Conservation (phyloP, 2,797 vertebrate genomes). For the Pseudochirops cupreus region DNA sequence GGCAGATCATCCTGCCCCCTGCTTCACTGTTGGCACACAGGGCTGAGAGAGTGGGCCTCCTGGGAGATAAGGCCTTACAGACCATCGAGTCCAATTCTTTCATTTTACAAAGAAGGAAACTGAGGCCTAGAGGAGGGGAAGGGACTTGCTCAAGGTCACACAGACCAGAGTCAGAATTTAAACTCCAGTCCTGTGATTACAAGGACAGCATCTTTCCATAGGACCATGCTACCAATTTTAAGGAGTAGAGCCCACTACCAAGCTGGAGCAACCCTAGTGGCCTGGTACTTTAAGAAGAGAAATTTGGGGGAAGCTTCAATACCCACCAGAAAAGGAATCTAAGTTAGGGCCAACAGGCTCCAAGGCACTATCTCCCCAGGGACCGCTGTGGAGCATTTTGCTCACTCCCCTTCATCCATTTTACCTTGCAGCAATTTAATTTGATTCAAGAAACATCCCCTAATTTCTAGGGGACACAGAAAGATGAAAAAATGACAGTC, state of each 20-base stretch:
- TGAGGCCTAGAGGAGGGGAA: not conserved
- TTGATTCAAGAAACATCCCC: not conserved
- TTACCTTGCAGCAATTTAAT: not conserved
- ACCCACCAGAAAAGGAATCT: not conserved
- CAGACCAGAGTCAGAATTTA: not conserved
- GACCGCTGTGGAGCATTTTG: not conserved
- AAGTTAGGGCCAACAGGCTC: not conserved
- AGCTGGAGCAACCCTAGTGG: not conserved
- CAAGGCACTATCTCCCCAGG: not conserved
- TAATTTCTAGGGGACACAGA: not conserved
- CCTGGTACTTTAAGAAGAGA: not conserved
- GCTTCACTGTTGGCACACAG: not conserved
- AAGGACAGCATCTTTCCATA: not conserved
- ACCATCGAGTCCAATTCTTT: not conserved
- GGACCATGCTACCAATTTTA: not conserved
- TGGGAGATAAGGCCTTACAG: not conserved
- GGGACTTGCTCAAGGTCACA: not conserved
- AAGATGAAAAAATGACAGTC: not conserved
- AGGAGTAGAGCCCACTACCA: not conserved
- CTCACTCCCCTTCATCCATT: not conserved
- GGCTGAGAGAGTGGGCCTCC: not conserved
- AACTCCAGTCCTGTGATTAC: not conserved
- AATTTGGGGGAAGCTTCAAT: not conserved
- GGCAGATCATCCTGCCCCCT: not conserved
- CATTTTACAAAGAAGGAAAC: not conserved